Evolutionary conservation across 2,888 invertebrate genomes (phyloP), one percentile per base, ranked within the genome.

Genomic region (Acrobasis consociella): DNA sequence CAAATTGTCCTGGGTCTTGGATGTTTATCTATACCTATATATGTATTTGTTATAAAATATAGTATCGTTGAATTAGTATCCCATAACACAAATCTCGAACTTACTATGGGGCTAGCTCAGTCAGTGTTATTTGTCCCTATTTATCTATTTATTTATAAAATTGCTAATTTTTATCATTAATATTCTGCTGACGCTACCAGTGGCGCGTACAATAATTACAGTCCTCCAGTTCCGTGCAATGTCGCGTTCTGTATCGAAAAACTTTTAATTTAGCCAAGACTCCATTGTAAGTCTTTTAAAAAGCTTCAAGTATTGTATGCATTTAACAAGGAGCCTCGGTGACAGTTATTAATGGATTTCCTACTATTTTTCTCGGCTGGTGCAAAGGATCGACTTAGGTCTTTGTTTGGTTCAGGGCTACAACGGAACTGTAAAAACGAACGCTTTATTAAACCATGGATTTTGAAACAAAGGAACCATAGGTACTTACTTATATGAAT

Each of bases 191-290:
- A 67, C 83, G 8, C 63, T 89, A 86, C 82, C 51, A 65, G 74
- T 67, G 38, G 2, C 69, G 76, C 76, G 68, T 70, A 86, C 85
- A 86, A 91, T 91, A 91, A 91, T 91, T 90, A 90, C 86, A 81
- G 85, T 85, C 85, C 76, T 86, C 85, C 82, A 87, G 86, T 85
- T 87, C 85, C 86, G 87, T 87, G 88, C 89, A 87, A 88, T 90
- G 91, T 91, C 89, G 89, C 86, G 83, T 82, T 82, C 81, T 80
- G 84, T 90, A 90, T 91, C 89, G 91, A 91, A 92, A 91, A 92
- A 92, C 85, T 92, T 92, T 92, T 92, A 92, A 91, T 91, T 92
- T 92, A 91, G 92, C 92, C 90, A 91, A 89, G 89, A 86, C 82
- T 80, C 89, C 80, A 85, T 91, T 91, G 91, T 91, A 83, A 85